Evolutionary conservation across 2,113 vertebrate species (phyloP), one percentile per base, ranked within the genome.

Genomic region (Gymnocephalus cernua): DNA sequence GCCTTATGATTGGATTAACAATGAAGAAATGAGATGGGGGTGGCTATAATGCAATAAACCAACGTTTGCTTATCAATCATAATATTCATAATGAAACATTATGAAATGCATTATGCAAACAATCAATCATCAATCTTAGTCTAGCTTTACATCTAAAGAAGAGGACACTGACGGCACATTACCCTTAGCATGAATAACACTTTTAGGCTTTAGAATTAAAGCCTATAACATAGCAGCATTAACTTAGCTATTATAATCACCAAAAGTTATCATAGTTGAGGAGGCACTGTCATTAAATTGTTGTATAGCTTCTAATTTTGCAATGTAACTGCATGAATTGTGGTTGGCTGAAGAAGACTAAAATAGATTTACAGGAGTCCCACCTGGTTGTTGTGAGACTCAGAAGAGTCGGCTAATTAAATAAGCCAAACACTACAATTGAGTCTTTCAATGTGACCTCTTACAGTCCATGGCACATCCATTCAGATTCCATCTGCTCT

Each of bases 401-500:
- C 88, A 76, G 72, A 87, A 79, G 85, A 88, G 71, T 80, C 75
- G 18, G 69, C 82, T 89, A 91, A 93, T 91, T 91, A 82, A 92
- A 92, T 91, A 87, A 89, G 68, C 85, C 74, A 74, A 91, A 85
- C 75, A 77, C 85, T 77, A 85, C 85, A 88, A 85, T 90, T 90
- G 88, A 91, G 89, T 84, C 87, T 88, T 90, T 83, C 88, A 89
- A 71, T 90, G 88, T 93, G 91, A 94, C 93, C 93, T 78, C 21
- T 48, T 85, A 74, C 91, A 90, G 90, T 93, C 85, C 79, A 71
- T 67, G 67, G 82, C 80, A 86, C 87, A 90, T 93, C 90, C 77
- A 93, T 92, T 93, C 91, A 88, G 85, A 83, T 89, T 91, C 92
- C 93, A 93, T 92, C 91, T 94, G 91, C 86, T 91, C 82, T 74